Evolutionary conservation across 2,113 vertebrate genomes (phyloP), one percentile per base, ranked within the genome.

Genomic region (Rhinichthys klamathensis): DNA sequence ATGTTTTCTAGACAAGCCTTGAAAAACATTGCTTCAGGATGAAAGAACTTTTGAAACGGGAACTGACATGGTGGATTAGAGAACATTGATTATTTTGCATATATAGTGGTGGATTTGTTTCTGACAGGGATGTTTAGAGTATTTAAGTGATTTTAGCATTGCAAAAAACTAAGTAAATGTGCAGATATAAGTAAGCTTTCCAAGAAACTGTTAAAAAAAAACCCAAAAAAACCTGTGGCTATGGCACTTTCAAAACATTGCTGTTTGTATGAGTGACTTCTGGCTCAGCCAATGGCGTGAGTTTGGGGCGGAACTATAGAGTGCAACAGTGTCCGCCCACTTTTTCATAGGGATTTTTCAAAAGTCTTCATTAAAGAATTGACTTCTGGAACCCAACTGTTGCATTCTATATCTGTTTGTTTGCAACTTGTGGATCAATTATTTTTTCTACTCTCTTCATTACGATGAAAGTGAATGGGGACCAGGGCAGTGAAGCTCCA

Each of bases 1-100:
- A 61, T 84, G 77, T 60, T 80, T 83, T 83, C 72, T 77, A 54
- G 58, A 27, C 44, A 18, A 38, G 35, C 67, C 41, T 63, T 83
- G 41, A 78, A 60, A 87, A 87, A 83, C 58, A 85, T 54, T 61
- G 78, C 77, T 80, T 84, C 60, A 70, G 86, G 83, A 83, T 61
- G 70, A 75, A 80, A 65, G 15, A 80, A 44, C 13, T 79, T 61
- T 25, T 41, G 35, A 81, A 81, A 81, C 12, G 9, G 49, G 60
- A 67, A 49, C 61, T 21, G 60, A 69, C 18, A 15, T 9, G 15
- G 44, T 32, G 25, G 61, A 35, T 67, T 51, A 27, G 25, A 82
- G 44, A 82, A 54, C 27, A 69, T 49, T 49, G 63, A 69, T 69
- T n/a, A 1, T 54, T 82, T 21, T 54, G 44, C 11, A 69, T 54